These are phyloP conservation scores for Trematomus loennbergii DNA, from an alignment of 2,113 vertebrate genomes.

Conservation along the genomic window DNA sequence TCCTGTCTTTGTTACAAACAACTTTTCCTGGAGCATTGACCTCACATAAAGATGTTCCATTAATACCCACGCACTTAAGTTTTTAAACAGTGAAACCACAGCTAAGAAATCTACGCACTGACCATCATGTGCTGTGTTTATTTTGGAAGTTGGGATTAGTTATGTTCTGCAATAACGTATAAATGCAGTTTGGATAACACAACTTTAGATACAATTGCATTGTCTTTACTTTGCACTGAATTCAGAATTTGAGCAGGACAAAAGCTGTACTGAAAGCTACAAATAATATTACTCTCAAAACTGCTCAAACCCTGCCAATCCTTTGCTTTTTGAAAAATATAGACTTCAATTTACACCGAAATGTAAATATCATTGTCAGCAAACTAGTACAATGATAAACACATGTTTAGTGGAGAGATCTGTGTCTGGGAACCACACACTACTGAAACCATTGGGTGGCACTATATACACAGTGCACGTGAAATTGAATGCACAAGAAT, in stretches of 20 bases:
- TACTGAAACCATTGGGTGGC: constrained; percentile 6
- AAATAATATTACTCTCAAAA: background rate
- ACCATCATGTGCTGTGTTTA: constrained; percentile 43
- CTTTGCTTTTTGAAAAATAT: background rate
- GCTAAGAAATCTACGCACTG: background rate
- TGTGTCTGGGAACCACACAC: background rate
- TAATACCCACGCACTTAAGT: background rate
- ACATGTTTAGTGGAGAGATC: background rate
- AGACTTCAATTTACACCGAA: background rate
- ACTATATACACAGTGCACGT: background rate
- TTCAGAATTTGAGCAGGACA: background rate
- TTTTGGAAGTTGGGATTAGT: constrained; percentile 25
- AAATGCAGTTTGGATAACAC: background rate
- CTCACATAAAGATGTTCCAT: background rate
- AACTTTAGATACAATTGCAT: background rate
- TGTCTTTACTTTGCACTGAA: background rate
- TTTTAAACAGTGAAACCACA: constrained; percentile 11
- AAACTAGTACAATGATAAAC: background rate
- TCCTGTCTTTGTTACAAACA: background rate
- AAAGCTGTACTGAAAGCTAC: background rate
- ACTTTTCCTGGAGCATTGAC: background rate
- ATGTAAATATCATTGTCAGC: background rate
- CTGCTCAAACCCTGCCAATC: background rate
- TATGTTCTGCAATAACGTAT: constrained; percentile 33
- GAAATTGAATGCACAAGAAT: background rate